Evolutionary conservation across 2,797 vertebrate species (phyloP), one percentile per base, ranked within the genome.

Genomic region (Semotilus atromaculatus): DNA sequence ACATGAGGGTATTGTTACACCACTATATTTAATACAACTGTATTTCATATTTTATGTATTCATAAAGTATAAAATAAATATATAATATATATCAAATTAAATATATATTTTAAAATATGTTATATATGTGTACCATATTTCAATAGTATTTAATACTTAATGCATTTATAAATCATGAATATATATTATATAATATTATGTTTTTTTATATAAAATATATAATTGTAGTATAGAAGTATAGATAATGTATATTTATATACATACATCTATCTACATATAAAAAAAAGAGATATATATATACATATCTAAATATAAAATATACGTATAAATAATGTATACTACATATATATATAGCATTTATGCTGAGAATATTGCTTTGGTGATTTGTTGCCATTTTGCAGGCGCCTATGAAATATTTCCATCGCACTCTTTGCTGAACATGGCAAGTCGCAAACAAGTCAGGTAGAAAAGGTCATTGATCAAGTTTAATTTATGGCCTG

Each of bases 401-500:
- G 62, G 84, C 85, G 68, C 13, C 34, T 85, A 87, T 86, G 86
- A 89, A 88, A 90, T 86, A 81, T 86, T 87, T 89, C 89, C 86
- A 87, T 91, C 88, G 90, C 81, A 77, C 84, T 74, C 73, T 90
- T 92, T 89, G 90, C 91, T 87, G 85, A 92, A 93, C 89, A 89
- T 89, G 89, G 90, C 85, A 89, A 87, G 88, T 86, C 71, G 86
- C 89, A 92, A 94, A 92, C 91, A 90, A 91, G 90, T 83, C 87
- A 87, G 88, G 86, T 89, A 89, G 91, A 87, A 92, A 93, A 94
- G 92, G 92, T 93, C 92, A 93, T 90, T 92, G 92, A 92, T 94
- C 91, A 91, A 88, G 88, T 89, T 92, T 89, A 89, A 94, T 93
- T 92, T 91, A 91, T 85, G 86, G 91, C 83, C 82, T 34, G 71